Evolutionary conservation across 2,888 invertebrate genomes (phyloP), one percentile per base, ranked within the genome.

Genomic region (Conomelus anceps): DNA sequence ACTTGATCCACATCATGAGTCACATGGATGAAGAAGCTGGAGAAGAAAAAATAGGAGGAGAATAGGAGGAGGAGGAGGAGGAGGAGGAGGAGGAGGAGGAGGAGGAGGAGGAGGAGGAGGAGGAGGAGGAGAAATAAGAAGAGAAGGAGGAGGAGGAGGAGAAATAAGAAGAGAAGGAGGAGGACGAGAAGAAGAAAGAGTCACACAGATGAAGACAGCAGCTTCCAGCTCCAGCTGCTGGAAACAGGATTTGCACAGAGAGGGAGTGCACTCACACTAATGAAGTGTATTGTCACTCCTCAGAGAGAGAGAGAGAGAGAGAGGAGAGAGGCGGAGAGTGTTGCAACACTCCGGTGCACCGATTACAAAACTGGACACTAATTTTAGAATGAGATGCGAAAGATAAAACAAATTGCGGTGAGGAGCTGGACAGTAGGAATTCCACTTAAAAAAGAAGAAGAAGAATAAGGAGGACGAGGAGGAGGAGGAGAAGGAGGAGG

Each of bases 21-120:
- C n/a, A n/a, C n/a, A n/a, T n/a, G n/a, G 24, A 84, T 9, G 13
- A 22, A 7, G 23, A 23, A 22, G n/a, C 23, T 23, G 20, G 34
- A 86, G 89, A 87, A 90, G 90, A 90, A 84, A 88, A 91, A 89
- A 22, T 22, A 88, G 63, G 24, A 63, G 23, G 63, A 23, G 84
- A 86, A 41, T 34, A 29, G 22, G 34, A 26, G 17, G 23, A 89
- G 23, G 41, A 84, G 22, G 22, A 26, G 29, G 86, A 86, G 89
- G 29, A 88, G 63, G 89, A 89, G 90, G 89, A 89, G 90, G 88
- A 90, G 89, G 88, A 86, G n/a, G 87, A 90, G 88, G 85, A 84
- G 24, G 17, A 17, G 86, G 87, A 89, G 90, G 90, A 87, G 89
- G 89, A 89, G 89, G 91, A 89, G 88, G 85, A 87, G 41, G 88